Conservation (phyloP, 1,140 invertebrate species). For the Dreissena rostriformis region DNA sequence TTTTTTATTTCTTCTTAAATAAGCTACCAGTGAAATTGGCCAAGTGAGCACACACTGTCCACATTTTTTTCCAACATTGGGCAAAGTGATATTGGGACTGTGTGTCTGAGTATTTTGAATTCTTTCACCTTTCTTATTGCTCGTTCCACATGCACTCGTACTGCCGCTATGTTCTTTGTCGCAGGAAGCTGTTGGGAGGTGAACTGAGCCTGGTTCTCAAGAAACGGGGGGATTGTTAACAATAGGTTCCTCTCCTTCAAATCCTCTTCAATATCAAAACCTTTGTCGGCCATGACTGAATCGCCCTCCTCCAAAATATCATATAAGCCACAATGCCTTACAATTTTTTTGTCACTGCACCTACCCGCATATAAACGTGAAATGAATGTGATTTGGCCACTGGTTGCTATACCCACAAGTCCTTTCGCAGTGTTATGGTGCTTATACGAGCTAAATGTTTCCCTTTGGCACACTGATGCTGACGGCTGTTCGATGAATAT, state of each 20-base stretch:
- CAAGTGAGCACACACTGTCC: too few species aligned
- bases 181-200: not conserved
- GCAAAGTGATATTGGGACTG: too few species aligned
- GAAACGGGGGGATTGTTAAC: constrained; percentile 19
- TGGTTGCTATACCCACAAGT: constrained; percentile 20
- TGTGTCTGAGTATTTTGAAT: too few species aligned
- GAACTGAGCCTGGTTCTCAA: constrained; percentile 3
- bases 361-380: constrained; percentile 15
- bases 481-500: constrained; percentile 35
- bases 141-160: constrained; percentile 5
- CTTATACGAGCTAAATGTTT: constrained; percentile 47
- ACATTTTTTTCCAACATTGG: too few species aligned
- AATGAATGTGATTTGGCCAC: constrained; percentile 10
- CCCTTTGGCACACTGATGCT: constrained; percentile 23
- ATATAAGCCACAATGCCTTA: not conserved
- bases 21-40: too few species aligned
- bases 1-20: too few species aligned
- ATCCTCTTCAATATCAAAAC: constrained; percentile 10
- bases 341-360: constrained; percentile 22
- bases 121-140: too few species aligned
- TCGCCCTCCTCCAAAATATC: constrained; percentile 24
- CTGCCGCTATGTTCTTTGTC: constrained; percentile 1
- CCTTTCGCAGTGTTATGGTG: constrained; percentile 29
- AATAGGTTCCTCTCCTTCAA: not conserved
- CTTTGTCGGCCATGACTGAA: constrained; percentile 26